Evolutionary conservation across 2,113 vertebrate species (phyloP), one percentile per base, ranked within the genome.

Genomic region (Clarias batrachus): DNA sequence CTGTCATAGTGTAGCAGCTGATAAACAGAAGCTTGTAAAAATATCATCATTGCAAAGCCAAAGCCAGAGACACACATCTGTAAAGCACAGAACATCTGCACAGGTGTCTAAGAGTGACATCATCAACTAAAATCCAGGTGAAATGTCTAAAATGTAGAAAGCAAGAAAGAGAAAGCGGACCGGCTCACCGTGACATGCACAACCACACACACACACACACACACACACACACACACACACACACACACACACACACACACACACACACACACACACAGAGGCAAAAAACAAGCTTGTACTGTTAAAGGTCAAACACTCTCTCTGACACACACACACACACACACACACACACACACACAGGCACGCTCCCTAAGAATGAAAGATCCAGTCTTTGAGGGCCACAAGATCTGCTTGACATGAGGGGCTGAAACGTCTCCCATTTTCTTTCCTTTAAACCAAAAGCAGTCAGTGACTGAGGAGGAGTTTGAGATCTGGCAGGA

Each of bases 111-210:
- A 73, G 33, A 86, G 77, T 82, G 71, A 92, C 91, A 88, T 65
- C 88, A 87, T 91, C 68, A 57, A 10, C 90, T 89, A 88, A 90
- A 87, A 86, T 82, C 62, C 81, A 78, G 56, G 57, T 62, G 78
- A 41, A 81, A 81, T 81, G 78, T 81, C 57, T 33, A 13, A 81
- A 56, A 78, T 78, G 52, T 86, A 81, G 57, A 82, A 71, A 84
- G 81, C 56, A 87, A 82, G 87, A 82, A 90, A 62, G 59, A 85
- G 17, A 87, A 92, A 62, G 78, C 57, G 62, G 41, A 60, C 30
- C 21, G 19, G 89, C 89, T 91, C 37, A 62, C 81, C 81, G 63
- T 82, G 63, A 81, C 93, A 95, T 95, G 93, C 93, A 92, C 85
- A 84, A 37, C 90, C 89, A 91, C 76, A 73, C 37, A 89, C 25